Base-by-base conservation (phyloP, 2,113 vertebrate species). In the Tyto alba region DNA sequence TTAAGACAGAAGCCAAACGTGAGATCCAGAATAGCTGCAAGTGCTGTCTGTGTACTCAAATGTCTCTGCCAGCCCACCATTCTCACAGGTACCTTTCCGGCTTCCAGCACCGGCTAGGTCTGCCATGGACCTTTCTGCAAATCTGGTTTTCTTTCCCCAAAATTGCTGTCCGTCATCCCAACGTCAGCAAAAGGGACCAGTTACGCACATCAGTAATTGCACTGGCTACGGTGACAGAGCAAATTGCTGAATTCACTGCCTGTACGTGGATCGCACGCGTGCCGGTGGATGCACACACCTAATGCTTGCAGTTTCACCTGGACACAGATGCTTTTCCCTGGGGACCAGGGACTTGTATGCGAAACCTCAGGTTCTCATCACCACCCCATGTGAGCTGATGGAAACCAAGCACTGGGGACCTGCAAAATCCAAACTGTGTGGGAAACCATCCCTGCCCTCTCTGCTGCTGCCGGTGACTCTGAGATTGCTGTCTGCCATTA, bases 151-250 rank as follows among this genome's bases (percentile, higher is more conserved):
- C 27, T 34, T 52, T 74, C 60, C 47, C 29, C 32, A 13, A 26
- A 88, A 76, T n/a, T 4, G 2, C 26, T 6, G 2, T 26, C 25
- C 10, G 7, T 50, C 59, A 56, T 27, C 47, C 26, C 16, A 34
- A 32, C 2, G 0, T 76, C 55, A 68, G 32, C 2, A 4, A 40
- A 68, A 48, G 38, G 55, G 41, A 29, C 8, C 0, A 1, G 68
- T 38, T 40, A 67, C 0, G 0, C 34, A 79, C 22, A 16, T 38
- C 40, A 78, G 43, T 1, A 1, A 41, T 32, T 0, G 0, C 36
- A 71, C 27, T 74, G 38, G 16, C 47, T 48, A 16, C 0, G 1
- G 36, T 0, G 1, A 43, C 0, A 3, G 13, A 29, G 59, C 18
- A 81, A 73, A 59, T 30, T 10, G 32, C n/a, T 88, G 88, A 48